Percentiles rank a stretch among this genome's conserved stretches.
These are phyloP conservation scores for Bujurquina vittata DNA, from an alignment of 2,113 vertebrate genomes.

Conservation along the genomic window DNA sequence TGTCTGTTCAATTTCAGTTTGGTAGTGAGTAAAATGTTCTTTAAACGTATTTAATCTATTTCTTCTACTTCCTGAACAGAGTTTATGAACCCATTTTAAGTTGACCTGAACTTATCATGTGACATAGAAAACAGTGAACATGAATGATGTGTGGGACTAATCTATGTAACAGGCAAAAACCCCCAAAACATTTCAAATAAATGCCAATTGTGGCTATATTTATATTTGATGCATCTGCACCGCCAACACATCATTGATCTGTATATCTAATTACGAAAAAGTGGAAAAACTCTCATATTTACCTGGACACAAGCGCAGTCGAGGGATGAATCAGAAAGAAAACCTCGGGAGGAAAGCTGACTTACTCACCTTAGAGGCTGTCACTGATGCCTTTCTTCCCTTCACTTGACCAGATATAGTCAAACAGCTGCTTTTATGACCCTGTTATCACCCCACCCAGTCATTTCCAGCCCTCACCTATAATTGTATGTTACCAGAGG, in stretches of 20 bases:
- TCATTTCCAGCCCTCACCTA: constrained; percentile 18
- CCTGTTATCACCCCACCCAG: constrained; percentile 4
- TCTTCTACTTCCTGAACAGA: too few species aligned
- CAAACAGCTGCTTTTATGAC: constrained; percentile 33
- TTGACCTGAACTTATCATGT: background rate
- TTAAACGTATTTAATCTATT: background rate
- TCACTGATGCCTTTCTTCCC: background rate
- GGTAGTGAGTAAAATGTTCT: background rate
- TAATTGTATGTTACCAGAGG: background rate
- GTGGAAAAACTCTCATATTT: background rate
- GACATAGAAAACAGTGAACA: background rate
- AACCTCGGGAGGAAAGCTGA: background rate
- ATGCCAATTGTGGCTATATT: background rate
- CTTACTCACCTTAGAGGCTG: constrained; percentile 44
- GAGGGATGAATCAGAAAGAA: background rate
- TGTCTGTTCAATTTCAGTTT: background rate
- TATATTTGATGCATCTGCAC: background rate
- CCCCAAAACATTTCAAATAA: background rate
- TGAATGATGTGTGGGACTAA: background rate
- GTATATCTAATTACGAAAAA: background rate
- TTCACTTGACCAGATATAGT: background rate
- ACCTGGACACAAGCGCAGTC: background rate
- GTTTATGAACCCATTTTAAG: background rate
- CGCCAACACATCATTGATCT: background rate
- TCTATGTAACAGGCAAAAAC: background rate